Evolutionary conservation across 2,888 invertebrate species (phyloP).

Genomic region (Andrena minutula): DNA sequence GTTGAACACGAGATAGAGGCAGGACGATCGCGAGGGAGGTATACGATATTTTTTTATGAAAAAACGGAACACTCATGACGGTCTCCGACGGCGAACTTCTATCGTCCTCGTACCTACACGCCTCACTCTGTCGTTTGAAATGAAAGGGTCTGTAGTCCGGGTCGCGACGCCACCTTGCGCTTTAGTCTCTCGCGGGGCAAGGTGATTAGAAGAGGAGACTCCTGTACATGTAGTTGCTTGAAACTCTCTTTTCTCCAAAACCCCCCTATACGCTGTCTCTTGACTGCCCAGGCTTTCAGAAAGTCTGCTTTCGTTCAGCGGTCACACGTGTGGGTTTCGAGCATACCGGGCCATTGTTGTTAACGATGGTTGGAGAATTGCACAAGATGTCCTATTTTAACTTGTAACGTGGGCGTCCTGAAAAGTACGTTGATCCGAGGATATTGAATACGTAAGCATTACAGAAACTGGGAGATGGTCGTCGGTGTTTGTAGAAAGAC

Average conservation of each 20-base stretch:
- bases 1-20: background rate
- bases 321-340: constrained; percentile 34
- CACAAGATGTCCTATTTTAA: constrained; percentile 11
- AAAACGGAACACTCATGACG: constrained; percentile 49
- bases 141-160: constrained; percentile 38
- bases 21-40: constrained; percentile 18
- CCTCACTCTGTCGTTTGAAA: constrained; percentile 71
- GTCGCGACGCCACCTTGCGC: constrained; percentile 43
- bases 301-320: constrained; percentile 26
- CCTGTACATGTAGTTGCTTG: constrained; percentile 36
- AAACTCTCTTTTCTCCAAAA: constrained; percentile 10
- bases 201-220: constrained; percentile 35
- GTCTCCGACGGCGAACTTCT: constrained; percentile 67
- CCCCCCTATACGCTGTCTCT: constrained; percentile 26
- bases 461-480: background rate
- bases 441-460: background rate
- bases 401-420: constrained; percentile 1
- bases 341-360: constrained; percentile 39
- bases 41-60: constrained; percentile 11
- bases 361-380: constrained; percentile 24
- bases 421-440: background rate
- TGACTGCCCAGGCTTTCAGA: constrained; percentile 31
- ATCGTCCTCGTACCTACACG: constrained; percentile 75
- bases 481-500: background rate
- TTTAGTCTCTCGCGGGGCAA: constrained; percentile 44